Evolutionary conservation across 2,113 vertebrate genomes (phyloP), one percentile per base, ranked within the genome.

Genomic region (Corvus cornix): DNA sequence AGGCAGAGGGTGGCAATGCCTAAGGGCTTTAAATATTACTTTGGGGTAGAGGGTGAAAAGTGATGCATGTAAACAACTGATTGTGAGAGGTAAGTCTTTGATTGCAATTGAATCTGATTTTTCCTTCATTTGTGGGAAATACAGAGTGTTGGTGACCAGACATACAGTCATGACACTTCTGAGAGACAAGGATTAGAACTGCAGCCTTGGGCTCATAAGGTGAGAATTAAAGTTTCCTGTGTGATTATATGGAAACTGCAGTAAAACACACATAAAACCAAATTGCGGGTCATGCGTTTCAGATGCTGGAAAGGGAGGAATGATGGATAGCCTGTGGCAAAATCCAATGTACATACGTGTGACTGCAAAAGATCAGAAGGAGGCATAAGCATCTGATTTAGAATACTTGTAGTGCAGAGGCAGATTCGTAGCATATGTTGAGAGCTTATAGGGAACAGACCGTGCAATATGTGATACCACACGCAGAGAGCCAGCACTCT

Each of bases 361-460:
- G 92, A 73, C 84, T 95, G 93, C 89, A 94, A 89, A 93, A 95
- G 94, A 96, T 96, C 94, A 95, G 92, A 96, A 91, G 91, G 24
- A 27, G 23, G 74, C 94, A 89, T 96, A 91, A 94, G 81, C 59
- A 30, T 96, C 89, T 96, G 89, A 96, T 96, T 96, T 96, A 85
- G 62, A 73, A 85, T 46, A 59, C 78, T 83, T 89, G 88, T 87
- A 93, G 70, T 60, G 66, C 51, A 80, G 89, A 85, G 63, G 77
- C 86, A 95, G 81, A 96, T 96, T 94, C 11, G 0, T 89, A 95
- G 89, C 96, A 96, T 41, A 92, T 96, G 95, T 91, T 17, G 62
- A 63, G 95, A 95, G 87, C 89, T 95, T 94, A 95, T 67, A 93
- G 63, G 77, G 92, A 97, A 85, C 94, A 95, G 91, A 77, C 84